Evolutionary conservation across 2,888 invertebrate species (phyloP), one percentile per base, ranked within the genome.

Genomic region (Zhengitettix transpicula): DNA sequence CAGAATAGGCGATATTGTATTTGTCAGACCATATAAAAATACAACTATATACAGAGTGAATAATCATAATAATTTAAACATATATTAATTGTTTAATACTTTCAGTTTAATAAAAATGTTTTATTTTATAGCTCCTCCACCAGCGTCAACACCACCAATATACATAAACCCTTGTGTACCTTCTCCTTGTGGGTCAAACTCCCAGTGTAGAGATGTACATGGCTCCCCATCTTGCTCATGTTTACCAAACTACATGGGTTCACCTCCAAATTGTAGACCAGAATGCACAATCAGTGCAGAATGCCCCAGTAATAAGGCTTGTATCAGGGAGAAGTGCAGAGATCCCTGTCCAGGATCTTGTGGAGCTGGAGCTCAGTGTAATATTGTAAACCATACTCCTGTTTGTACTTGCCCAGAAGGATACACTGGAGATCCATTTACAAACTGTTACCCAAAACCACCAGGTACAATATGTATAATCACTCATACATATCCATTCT

Each of bases 261-360:
- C 66, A 42, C 71, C 71, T 67, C 81, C 82, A 54, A 80, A 80
- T 65, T 82, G 85, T 67, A 78, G 81, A 63, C 85, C 85, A 5
- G 86, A 87, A 71, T 87, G 87, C 70, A 79, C 81, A 40, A 80
- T 85, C 62, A 85, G 84, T 69, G 79, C 85, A 0, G 87, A 88
- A 69, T 89, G 89, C 69, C 72, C 82, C 3, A 83, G 81, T 67
- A 82, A 83, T 63, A 75, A 79, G 67, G 85, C 88, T 14, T 88
- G 88, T 67, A 83, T 83, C 56, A 83, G 80, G 69, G 80, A 84
- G 68, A 84, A 82, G 71, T 89, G 89, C 71, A 73, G 78, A 56
- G 83, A 89, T 71, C 88, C 89, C 1, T 89, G 89, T 67, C 83
- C 84, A 10, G 87, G 85, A 53, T 81, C 84, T 11, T 89, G 89